phyloP scores from a whole-genome alignment of 2,113 vertebrate species.

The Smithornis capensis region DNA sequence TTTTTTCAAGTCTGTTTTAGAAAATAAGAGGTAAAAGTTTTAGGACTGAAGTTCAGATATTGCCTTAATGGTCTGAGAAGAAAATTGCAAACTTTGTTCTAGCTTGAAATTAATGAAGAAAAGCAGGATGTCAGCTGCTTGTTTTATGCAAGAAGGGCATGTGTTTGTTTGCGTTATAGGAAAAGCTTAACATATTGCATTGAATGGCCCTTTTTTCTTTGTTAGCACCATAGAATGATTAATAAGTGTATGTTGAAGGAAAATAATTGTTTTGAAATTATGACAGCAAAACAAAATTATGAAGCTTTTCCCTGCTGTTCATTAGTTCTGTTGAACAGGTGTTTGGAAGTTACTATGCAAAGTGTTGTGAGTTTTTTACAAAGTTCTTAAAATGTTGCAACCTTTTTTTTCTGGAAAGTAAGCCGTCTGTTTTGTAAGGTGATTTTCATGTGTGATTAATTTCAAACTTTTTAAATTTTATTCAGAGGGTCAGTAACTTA shows the following conservation, averaged over 20 bases:
- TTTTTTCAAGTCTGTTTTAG: neutral
- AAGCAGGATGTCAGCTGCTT: neutral
- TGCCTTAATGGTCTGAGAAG: neutral
- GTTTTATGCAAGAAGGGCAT: neutral
- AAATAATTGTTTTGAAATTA: neutral
- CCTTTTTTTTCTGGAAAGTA: neutral
- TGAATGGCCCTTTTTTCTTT: neutral
- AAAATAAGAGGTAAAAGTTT: neutral
- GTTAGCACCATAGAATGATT: neutral
- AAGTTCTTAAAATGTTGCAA: neutral
- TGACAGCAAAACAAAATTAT: neutral
- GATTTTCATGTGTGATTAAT: neutral
- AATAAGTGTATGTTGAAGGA: neutral
- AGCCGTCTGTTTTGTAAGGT: neutral
- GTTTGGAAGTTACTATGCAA: neutral
- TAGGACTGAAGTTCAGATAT: neutral
- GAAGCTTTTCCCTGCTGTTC: neutral
- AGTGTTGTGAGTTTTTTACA: neutral
- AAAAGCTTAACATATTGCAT: neutral
- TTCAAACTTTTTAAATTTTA: neutral
- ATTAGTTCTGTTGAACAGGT: neutral
- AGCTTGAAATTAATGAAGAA: neutral
- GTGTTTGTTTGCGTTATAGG: neutral
- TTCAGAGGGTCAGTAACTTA: neutral
- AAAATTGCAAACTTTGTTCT: neutral